Percentiles rank a stretch among this genome's conserved stretches.
Conservation (phyloP, 2,797 vertebrate genomes). For the Ctenopoma kingsleyae region DNA sequence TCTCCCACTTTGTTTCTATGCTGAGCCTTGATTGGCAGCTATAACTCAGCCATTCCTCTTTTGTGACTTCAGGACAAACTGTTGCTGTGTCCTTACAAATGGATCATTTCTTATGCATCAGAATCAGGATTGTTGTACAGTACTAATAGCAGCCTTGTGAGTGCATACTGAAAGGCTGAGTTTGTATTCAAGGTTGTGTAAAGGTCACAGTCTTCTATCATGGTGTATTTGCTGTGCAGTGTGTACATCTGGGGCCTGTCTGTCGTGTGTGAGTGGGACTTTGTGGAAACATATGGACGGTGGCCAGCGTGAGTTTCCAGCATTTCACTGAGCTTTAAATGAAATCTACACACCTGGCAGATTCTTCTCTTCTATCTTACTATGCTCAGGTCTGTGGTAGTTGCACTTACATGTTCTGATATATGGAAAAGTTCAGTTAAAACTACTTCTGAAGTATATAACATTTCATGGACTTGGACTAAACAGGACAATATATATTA, state of each 20-base stretch:
- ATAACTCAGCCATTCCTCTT: neutral
- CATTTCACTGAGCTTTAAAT: constrained; percentile 68
- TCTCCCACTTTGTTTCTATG: neutral
- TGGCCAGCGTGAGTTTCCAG: constrained; percentile 33
- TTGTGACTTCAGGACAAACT: neutral
- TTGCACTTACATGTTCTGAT: constrained; percentile 9
- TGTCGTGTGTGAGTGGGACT: constrained; percentile 35
- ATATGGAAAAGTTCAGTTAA: neutral
- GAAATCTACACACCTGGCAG: constrained; percentile 59
- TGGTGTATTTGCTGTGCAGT: constrained; percentile 14
- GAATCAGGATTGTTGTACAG: neutral
- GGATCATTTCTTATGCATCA: neutral
- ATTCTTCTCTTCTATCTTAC: constrained; percentile 17
- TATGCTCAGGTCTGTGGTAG: constrained; percentile 5
- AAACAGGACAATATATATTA: neutral
- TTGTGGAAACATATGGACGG: constrained; percentile 66
- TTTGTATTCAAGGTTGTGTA: constrained; percentile 5
- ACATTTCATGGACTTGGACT: neutral
- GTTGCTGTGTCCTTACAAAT: neutral
- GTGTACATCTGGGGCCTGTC: constrained; percentile 51
- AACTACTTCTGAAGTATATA: neutral
- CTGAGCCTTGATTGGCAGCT: neutral
- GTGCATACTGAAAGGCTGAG: neutral
- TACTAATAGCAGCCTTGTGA: neutral
- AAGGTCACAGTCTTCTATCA: neutral